Evolutionary conservation across 2,113 vertebrate genomes (phyloP), one percentile per base, ranked within the genome.

Genomic region (Hiodon tergisus): DNA sequence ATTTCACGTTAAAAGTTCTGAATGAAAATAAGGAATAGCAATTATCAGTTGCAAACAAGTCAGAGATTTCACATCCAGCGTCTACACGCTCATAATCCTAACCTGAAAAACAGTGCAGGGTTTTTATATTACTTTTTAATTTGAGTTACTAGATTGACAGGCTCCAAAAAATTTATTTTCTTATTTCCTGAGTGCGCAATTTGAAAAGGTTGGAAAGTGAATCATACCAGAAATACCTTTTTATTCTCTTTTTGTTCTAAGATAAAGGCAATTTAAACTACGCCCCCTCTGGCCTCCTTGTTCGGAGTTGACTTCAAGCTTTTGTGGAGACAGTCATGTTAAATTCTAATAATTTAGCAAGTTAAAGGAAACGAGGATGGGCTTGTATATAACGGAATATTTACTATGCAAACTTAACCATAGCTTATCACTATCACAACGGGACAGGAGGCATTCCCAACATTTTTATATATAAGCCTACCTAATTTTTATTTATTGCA

Each of bases 11-110:
- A 67, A 61, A 69, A 71, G 75, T 53, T 31, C 65, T 65, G 48
- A 74, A 48, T 46, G 52, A 74, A n/a, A 68, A 79, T 70, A 54
- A 67, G 61, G 62, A 67, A 79, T 59, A n/a, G 76, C 75, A 84
- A 87, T 85, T 81, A 82, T 78, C 69, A 69, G 75, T 31, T 75
- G 69, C 73, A 73, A 83, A 78, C 75, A 3, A 80, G 61, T 50
- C 74, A 75, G 31, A 74, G 76, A 81, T 83, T 82, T 57, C 75
- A 78, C 54, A 78, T 84, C 73, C 65, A 75, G 73, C 60, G 52
- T 79, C 67, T 69, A 72, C 74, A 71, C 54, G 60, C 70, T 50
- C 13, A 58, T 71, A 71, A 59, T 71, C 70, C 70, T 71, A 58
- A 59, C 60, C 60, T 59, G 60, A 71, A 57, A 31, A 31, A 31